These are phyloP conservation scores for Rallus limicola DNA, from an alignment of 2,113 vertebrate species.

Conservation along the genomic window DNA sequence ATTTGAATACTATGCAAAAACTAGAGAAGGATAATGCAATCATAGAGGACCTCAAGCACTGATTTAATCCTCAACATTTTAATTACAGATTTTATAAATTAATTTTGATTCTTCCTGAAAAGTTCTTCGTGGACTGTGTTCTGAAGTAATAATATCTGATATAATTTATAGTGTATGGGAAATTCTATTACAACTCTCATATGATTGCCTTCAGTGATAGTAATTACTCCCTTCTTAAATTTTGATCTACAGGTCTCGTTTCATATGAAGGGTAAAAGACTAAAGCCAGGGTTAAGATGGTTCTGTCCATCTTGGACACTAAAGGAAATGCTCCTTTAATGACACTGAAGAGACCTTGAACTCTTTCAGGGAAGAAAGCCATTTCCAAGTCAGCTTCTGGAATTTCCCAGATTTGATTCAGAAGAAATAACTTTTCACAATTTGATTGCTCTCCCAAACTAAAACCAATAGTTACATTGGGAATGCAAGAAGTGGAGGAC, in stretches of 20 bases:
- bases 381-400: background rate
- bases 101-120: conserved; percentile 60
- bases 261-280: conserved; percentile 22
- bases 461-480: background rate
- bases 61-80: conserved; percentile 69
- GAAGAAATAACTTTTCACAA: background rate
- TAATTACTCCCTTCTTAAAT: conserved; percentile 54
- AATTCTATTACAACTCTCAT: conserved; percentile 55
- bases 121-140: conserved; percentile 45
- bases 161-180: conserved; percentile 57
- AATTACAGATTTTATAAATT: conserved; percentile 73
- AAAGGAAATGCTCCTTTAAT: background rate
- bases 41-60: conserved; percentile 57
- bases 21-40: conserved; percentile 14
- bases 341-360: background rate
- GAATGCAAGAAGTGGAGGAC: background rate
- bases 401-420: background rate
- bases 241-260: conserved; percentile 48
- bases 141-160: conserved; percentile 57
- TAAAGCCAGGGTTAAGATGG: background rate
- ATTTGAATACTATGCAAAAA: conserved; percentile 53
- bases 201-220: conserved; percentile 49
- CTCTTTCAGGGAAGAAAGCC: background rate
- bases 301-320: background rate
- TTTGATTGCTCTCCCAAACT: background rate